Evolutionary conservation across 2,888 invertebrate species (phyloP), one percentile per base, ranked within the genome.

Genomic region (Drosophila ochracea): DNA sequence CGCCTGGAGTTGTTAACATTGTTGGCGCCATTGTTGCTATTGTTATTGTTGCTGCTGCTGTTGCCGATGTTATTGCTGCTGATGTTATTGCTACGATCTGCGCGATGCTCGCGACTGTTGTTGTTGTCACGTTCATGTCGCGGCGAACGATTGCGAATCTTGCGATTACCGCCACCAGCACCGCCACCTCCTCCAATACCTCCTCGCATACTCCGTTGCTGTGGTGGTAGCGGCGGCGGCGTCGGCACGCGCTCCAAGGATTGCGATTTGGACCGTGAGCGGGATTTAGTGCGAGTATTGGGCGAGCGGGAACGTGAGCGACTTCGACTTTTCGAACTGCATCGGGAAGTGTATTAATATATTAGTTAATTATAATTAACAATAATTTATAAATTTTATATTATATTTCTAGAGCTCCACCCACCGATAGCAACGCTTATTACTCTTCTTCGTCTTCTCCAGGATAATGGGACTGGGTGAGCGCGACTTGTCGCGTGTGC

Each of bases 391-490:
- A 25, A 1, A 47, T 16, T 21, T 25, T 5, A 9, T 4, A 30
- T 35, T 10, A 13, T 33, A 53, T 2, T 21, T 2, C 9, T 54
- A 53, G 13, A 7, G 16, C 21, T 31, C 1, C 6, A 11, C 76
- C 10, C 35, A 96, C 94, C 95, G 95, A 92, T 97, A 97, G 92
- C 97, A 95, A 91, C 97, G 95, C 88, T 93, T 93, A 47, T 92
- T 92, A 33, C 73, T 50, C 66, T 91, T 91, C 66, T 93, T 93
- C 3, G 88, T 93, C 73, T 96, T 95, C 92, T 96, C 95, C 57
- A 93, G 53, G n/a, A 96, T 93, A 84, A 98, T 96, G 0, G 97
- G 98, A 74, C 96, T 96, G 0, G 97, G 97, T 3, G 97, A 96
- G 82, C 95, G 95, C 0, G 97, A 97, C 90, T 95, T 95, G 73